Evolutionary conservation across 2,888 invertebrate genomes (phyloP).

Genomic region (Hirudinaria manillensis): DNA sequence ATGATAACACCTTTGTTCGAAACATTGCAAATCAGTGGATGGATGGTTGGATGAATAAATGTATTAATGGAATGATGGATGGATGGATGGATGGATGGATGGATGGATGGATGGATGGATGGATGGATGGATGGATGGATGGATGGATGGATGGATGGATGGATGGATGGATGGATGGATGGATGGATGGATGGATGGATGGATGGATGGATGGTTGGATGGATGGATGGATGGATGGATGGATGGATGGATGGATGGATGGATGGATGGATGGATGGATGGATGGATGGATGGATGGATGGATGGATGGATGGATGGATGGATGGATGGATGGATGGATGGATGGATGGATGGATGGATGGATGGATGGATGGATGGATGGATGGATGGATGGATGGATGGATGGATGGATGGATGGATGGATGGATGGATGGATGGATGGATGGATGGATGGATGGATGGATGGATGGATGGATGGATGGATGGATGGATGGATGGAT

Average conservation of each 20-base stretch:
- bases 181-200: not conserved
- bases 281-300: not conserved
- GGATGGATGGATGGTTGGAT: not conserved
- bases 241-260: not conserved
- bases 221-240: not conserved
- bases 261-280: not conserved
- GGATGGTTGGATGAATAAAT: not conserved
- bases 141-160: not conserved
- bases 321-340: not conserved
- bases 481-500: not conserved
- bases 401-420: not conserved
- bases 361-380: not conserved
- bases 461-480: not conserved
- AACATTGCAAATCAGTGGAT: not conserved
- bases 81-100: not conserved
- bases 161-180: not conserved
- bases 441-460: not conserved
- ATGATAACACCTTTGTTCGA: conserved; percentile 5
- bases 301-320: not conserved
- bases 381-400: not conserved
- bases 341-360: not conserved
- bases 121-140: not conserved
- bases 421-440: not conserved
- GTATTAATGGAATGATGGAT: not conserved
- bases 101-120: not conserved